These are phyloP conservation scores for Drosophila jambulina DNA, from an alignment of 1,140 invertebrate genomes.

Conservation along the genomic window DNA sequence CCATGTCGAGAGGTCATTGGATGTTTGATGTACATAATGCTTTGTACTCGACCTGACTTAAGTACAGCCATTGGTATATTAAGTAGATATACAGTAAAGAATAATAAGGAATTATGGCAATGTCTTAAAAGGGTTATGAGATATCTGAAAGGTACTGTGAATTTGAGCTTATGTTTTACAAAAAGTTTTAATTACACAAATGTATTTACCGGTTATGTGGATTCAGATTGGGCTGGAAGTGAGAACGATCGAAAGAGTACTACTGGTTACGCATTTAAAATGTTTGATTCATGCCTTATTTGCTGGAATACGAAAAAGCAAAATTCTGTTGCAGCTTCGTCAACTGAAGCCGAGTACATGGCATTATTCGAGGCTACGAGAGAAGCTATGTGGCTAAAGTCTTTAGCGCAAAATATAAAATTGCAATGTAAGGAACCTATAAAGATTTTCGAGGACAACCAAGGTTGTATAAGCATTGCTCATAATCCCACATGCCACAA, in stretches of 20 bases:
- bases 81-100: slow-evolving; percentile 1
- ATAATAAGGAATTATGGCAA: background rate
- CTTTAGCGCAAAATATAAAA: background rate
- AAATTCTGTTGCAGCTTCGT: background rate
- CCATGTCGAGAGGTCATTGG: too few relatives aligned
- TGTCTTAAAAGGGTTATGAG: background rate
- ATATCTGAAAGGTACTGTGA: background rate
- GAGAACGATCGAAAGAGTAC: background rate
- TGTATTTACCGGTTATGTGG: background rate
- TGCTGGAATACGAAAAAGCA: background rate
- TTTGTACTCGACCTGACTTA: too few relatives aligned
- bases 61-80: too few relatives aligned
- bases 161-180: background rate
- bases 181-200: background rate
- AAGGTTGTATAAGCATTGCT: background rate
- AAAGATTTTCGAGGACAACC: background rate
- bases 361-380: background rate
- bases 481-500: too few relatives aligned
- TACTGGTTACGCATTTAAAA: background rate
- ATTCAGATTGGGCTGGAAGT: background rate
- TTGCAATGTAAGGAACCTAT: background rate
- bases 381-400: background rate
- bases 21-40: too few relatives aligned
- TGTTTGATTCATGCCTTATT: background rate
- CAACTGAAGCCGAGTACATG: background rate